A percentile compares a stretch with the other conserved stretches of the same genome.
These are phyloP conservation scores for Ptychoptera contaminata DNA, from an alignment of 2,888 invertebrate genomes.

Conservation along the genomic window DNA sequence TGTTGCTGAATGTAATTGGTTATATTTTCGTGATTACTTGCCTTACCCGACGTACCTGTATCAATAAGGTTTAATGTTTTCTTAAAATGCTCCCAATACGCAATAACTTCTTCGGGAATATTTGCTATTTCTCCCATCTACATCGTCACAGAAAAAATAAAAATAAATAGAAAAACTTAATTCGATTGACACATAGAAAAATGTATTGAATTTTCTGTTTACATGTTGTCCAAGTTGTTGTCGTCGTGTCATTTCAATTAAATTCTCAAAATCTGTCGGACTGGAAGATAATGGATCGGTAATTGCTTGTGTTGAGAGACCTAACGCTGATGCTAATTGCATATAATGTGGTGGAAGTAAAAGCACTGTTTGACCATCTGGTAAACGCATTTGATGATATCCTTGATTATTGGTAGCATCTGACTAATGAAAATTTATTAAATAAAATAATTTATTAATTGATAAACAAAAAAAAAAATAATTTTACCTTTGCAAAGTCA, in stretches of 20 bases:
- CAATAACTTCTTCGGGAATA: constrained; percentile 1
- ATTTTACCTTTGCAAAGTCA: too few species aligned
- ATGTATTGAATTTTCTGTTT: not conserved
- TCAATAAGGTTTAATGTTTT: not conserved
- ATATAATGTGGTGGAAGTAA: constrained; percentile 42
- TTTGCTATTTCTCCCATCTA: constrained; percentile 10
- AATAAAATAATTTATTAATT: too few species aligned
- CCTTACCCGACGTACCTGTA: too few species aligned
- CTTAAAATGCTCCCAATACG: constrained; percentile 4
- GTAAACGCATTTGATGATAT: constrained; percentile 31
- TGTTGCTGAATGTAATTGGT: not conserved
- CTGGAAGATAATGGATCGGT: constrained; percentile 22
- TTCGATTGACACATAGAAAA: too few species aligned
- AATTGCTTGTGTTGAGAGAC: constrained; percentile 24
- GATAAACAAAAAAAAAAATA: too few species aligned
- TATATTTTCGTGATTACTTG: too few species aligned
- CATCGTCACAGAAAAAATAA: too few species aligned
- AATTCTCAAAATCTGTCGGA: constrained; percentile 25
- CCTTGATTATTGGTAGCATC: not conserved
- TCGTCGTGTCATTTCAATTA: constrained; percentile 23
- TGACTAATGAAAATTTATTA: not conserved
- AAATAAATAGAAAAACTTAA: too few species aligned
- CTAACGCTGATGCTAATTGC: constrained; percentile 36
- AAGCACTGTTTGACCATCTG: constrained; percentile 38
- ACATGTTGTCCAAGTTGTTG: constrained; percentile 13